Base-by-base conservation (phyloP, 2,888 invertebrate species). In the Drosophila kambysellisi region DNA sequence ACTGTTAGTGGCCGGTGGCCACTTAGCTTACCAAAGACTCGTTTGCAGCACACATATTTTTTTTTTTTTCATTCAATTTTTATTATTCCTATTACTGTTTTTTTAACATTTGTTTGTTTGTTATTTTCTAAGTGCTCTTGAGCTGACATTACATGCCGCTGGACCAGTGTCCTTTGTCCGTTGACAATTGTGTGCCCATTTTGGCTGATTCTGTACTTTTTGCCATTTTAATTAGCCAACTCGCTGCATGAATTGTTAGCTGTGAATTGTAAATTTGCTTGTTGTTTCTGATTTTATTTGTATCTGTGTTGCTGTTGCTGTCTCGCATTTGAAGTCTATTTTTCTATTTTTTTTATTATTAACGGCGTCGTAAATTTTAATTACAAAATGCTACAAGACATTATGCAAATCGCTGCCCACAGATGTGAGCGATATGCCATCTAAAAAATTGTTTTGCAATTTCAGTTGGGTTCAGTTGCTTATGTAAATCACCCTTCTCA, bases 331-430 rank as follows among this genome's bases (percentile, higher is more conserved):
- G 57, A 35, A 30, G 63, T 64, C 64, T 56, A 30, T 56, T 56
- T 25, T 56, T n/a, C 4, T 5, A 39, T 0, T 35, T 30, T 30
- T 33, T 15, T 33, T 33, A 25, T 57, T 69, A 87, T 83, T 75
- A 82, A 87, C 79, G 73, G 67, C 77, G 71, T 75, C 75, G 88
- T 89, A 77, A 82, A 84, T 73, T 89, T 84, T 84, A 86, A 89
- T 85, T 89, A 88, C 85, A 82, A 84, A 82, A 88, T 82, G 75
- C 71, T 61, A 85, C 89, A 85, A 87, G 89, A 84, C 85, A 80
- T 79, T 83, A 85, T 82, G 73, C 71, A 84, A 88, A 89, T 87
- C 41, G 64, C 61, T 61, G 54, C 39, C 50, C 69, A 56, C 50
- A 57, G 69, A 72, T 81, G 57, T 51, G 46, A 15, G 66, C 60